phyloP scores from a whole-genome alignment of 2,888 invertebrate genomes.

The Drosophila meridionalis region DNA sequence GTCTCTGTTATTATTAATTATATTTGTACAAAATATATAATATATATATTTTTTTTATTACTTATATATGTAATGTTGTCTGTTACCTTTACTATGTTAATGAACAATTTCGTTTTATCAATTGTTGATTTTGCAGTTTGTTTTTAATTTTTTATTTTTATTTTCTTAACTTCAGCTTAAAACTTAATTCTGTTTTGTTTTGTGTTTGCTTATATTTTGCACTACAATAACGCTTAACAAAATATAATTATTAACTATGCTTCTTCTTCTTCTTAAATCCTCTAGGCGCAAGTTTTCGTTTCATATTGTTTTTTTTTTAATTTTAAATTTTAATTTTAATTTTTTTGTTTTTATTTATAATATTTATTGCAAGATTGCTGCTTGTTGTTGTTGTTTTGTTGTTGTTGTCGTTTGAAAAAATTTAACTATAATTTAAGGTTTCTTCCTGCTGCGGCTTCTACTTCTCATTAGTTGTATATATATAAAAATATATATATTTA shows the following conservation, averaged over 20 bases:
- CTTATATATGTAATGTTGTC: slow-evolving; percentile 35
- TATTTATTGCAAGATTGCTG: slow-evolving; percentile 54
- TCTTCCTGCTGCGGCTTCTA: slow-evolving; percentile 11
- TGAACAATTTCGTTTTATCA: slow-evolving; percentile 59
- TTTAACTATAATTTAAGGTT: slow-evolving; percentile 69
- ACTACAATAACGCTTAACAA: slow-evolving; percentile 80
- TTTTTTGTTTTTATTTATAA: slow-evolving; percentile 30
- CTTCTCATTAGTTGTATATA: slow-evolving; percentile 50
- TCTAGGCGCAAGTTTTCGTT: slow-evolving; percentile 59
- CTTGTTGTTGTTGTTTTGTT: slow-evolving; percentile 28
- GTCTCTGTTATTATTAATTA: slow-evolving; percentile 55
- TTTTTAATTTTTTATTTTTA: slow-evolving; percentile 13
- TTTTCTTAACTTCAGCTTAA: slow-evolving; percentile 59
- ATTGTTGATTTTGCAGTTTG: slow-evolving; percentile 27
- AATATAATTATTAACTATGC: slow-evolving; percentile 80
- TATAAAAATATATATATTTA: slow-evolving; percentile 65
- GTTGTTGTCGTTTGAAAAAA: slow-evolving; percentile 64
- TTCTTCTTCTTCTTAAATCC: slow-evolving; percentile 28
- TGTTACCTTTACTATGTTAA: slow-evolving; percentile 56
- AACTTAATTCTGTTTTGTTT: slow-evolving; percentile 61
- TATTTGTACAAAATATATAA: slow-evolving; percentile 81
- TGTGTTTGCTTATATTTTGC: slow-evolving; percentile 56
- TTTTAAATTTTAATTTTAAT: not conserved
- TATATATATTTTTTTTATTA: slow-evolving; percentile 37
- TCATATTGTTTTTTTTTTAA: slow-evolving; percentile 37